phyloP scores from a whole-genome alignment of 2,113 vertebrate species.

The Xiphophorus couchianus region DNA sequence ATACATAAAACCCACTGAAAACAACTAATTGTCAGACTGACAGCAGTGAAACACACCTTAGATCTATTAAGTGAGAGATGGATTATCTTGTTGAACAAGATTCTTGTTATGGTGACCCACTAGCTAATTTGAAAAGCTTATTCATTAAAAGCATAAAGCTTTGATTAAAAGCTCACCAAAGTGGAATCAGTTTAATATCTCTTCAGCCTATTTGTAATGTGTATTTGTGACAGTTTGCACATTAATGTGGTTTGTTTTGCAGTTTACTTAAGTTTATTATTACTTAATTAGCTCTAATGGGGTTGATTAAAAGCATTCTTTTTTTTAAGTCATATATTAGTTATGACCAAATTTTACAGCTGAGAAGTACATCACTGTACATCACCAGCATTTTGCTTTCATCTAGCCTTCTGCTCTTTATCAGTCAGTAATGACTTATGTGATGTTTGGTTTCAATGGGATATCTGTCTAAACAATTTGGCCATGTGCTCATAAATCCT shows the following conservation, averaged over 20 bases:
- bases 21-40: neutral
- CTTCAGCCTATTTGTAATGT: too few relatives aligned
- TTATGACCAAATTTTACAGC: neutral
- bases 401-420: neutral
- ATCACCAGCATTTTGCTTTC: neutral
- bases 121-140: too few relatives aligned
- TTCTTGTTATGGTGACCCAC: too few relatives aligned
- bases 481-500: neutral
- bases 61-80: neutral
- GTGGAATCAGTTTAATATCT: too few relatives aligned
- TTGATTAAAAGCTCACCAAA: too few relatives aligned
- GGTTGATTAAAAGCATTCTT: too few relatives aligned
- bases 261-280: too few relatives aligned
- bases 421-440: neutral
- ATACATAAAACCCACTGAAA: neutral
- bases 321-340: neutral
- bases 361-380: neutral
- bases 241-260: too few relatives aligned
- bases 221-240: too few relatives aligned
- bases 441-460: neutral
- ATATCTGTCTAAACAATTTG: neutral
- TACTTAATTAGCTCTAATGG: too few relatives aligned
- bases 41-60: neutral
- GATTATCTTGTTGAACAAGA: neutral
- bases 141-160: too few relatives aligned